These are phyloP conservation scores for Pituophis catenifer DNA, from an alignment of 2,113 vertebrate species.

Conservation along the genomic window DNA sequence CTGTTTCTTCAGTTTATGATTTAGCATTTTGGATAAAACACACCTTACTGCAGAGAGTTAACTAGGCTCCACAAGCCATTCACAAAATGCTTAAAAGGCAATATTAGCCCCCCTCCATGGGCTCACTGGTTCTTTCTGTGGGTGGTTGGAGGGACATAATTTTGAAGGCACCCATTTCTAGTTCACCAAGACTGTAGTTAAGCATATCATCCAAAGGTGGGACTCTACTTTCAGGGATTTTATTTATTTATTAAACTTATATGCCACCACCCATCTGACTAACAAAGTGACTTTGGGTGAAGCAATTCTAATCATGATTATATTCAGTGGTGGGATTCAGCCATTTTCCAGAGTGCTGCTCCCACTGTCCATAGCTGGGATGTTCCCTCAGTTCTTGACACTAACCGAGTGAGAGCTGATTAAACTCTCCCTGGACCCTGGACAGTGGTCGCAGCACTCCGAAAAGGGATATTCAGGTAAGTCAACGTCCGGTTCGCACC, in stretches of 20 bases:
- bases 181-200: not conserved
- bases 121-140: not conserved
- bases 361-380: too few species aligned
- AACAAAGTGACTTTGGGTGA: not conserved
- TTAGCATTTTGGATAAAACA: not conserved
- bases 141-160: not conserved
- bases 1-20: not conserved
- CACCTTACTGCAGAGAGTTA: not conserved
- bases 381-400: too few species aligned
- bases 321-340: too few species aligned
- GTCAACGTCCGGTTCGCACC: too few species aligned
- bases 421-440: too few species aligned
- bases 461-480: too few species aligned
- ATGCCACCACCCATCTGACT: not conserved
- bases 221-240: not conserved
- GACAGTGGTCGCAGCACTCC: too few species aligned
- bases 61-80: not conserved
- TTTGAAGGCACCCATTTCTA: not conserved
- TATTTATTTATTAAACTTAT: not conserved
- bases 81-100: not conserved
- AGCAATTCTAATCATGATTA: not conserved
- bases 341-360: too few species aligned
- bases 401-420: too few species aligned
- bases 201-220: not conserved
- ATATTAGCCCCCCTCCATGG: not conserved